Conservation (phyloP, 2,888 invertebrate species). For the Onthophagus sagittarius region DNA sequence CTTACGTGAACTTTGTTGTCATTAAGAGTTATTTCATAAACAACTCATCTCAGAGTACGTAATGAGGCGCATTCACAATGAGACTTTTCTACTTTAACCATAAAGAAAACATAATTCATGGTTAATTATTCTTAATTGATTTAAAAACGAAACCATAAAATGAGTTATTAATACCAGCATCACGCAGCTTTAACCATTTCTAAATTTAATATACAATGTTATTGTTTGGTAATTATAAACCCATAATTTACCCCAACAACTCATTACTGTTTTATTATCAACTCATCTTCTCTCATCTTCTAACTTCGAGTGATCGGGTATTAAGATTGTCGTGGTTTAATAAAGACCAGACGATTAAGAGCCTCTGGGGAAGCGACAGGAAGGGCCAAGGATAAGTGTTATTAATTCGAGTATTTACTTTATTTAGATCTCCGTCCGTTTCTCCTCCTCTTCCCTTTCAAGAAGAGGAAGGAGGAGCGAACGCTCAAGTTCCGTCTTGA, state of each 20-base stretch:
- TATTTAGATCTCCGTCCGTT: conserved; percentile 31
- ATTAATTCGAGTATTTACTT: conserved; percentile 31
- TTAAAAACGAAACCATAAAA: background rate
- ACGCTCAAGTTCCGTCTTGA: conserved; percentile 13
- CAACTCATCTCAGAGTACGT: no score
- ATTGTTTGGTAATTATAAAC: background rate
- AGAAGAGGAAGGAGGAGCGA: conserved; percentile 19
- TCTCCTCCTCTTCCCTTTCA: conserved; percentile 29
- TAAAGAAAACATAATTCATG: background rate
- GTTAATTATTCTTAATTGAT: background rate
- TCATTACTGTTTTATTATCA: background rate
- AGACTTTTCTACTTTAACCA: background rate
- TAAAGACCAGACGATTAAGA: background rate
- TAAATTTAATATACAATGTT: background rate
- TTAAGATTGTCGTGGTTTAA: background rate
- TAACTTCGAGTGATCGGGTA: background rate
- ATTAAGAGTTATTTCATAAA: background rate
- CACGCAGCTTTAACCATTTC: background rate
- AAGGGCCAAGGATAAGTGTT: background rate
- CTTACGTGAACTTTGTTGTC: background rate
- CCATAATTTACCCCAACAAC: background rate
- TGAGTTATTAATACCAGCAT: background rate
- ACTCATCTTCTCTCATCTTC: background rate
- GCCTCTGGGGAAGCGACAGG: background rate
- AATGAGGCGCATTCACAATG: background rate